Evolutionary conservation across 1,140 invertebrate species (phyloP).

Genomic region (Lanistes nyassanus): DNA sequence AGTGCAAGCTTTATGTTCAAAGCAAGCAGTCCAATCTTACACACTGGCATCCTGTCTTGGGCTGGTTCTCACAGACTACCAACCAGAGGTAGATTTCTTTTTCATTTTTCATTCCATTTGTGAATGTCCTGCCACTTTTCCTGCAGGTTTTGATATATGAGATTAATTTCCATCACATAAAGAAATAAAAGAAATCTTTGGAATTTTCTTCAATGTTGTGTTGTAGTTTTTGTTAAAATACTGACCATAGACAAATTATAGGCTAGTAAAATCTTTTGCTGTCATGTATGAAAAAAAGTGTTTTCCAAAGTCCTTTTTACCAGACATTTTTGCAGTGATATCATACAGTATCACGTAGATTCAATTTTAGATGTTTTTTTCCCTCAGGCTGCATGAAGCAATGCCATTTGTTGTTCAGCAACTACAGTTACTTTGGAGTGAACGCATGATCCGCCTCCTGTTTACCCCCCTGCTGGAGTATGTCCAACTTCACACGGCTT

Average conservation of each 20-base stretch:
- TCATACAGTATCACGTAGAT: too few species aligned
- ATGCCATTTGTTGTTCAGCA: constrained; percentile 84
- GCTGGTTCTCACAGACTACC: constrained; percentile 93
- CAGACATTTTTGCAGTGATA: too few species aligned
- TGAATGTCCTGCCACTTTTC: too few species aligned
- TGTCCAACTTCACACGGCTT: constrained; percentile 32
- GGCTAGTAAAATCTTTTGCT: neutral
- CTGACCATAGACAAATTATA: neutral
- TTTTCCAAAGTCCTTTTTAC: too few species aligned
- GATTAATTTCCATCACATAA: too few species aligned
- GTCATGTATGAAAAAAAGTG: neutral
- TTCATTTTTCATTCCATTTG: too few species aligned
- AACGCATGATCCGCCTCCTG: constrained; percentile 72
- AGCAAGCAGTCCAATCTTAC: constrained; percentile 89
- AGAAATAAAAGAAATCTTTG: too few species aligned
- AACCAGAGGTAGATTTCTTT: constrained; percentile 72
- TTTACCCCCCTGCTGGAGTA: constrained; percentile 67
- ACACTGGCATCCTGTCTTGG: constrained; percentile 96
- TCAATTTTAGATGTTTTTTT: too few species aligned
- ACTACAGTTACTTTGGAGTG: constrained; percentile 86
- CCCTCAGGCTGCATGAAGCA: constrained; percentile 80
- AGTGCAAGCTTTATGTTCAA: constrained; percentile 85
- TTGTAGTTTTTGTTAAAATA: too few species aligned
- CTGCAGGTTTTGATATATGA: too few species aligned
- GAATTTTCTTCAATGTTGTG: too few species aligned